Evolutionary conservation across 2,797 vertebrate genomes (phyloP).

Genomic region (Dermochelys coriacea): DNA sequence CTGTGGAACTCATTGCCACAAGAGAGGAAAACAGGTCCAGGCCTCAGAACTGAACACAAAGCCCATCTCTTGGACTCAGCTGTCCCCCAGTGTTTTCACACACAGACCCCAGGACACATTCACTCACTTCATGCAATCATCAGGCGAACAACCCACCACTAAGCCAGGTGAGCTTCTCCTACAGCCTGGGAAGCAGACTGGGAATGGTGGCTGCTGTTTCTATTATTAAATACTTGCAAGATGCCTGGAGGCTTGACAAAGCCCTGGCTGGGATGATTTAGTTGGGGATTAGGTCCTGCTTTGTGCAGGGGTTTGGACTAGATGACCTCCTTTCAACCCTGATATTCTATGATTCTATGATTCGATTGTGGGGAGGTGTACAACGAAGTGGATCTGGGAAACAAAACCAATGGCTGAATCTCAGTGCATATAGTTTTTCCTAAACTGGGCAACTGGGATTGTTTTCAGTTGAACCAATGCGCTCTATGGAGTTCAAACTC

Average conservation of each 20-base stretch:
- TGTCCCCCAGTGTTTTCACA: background rate
- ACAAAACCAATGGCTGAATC: background rate
- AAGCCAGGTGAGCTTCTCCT: background rate
- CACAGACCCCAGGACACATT: background rate
- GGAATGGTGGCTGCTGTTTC: background rate
- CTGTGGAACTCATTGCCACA: background rate
- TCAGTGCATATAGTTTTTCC: slow-evolving; percentile 14
- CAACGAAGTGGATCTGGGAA: background rate
- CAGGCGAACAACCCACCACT: too few species aligned
- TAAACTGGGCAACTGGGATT: slow-evolving; percentile 48
- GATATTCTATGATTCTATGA: too few species aligned
- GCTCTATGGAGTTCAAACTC: rapidly evolving
- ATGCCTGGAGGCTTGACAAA: background rate
- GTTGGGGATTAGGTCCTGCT: too few species aligned
- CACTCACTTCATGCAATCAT: background rate
- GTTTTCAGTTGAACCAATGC: background rate
- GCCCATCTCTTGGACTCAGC: background rate
- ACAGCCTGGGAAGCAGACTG: background rate
- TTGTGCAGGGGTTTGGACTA: too few species aligned
- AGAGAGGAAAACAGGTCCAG: background rate
- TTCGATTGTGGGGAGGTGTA: background rate
- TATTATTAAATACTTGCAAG: background rate
- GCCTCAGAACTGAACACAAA: background rate
- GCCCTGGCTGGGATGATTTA: too few species aligned
- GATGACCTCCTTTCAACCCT: too few species aligned